Percentiles rank a stretch among this genome's conserved stretches.
phyloP scores from a whole-genome alignment of 2,113 vertebrate genomes.

The Thalassarche chlororhynchos region DNA sequence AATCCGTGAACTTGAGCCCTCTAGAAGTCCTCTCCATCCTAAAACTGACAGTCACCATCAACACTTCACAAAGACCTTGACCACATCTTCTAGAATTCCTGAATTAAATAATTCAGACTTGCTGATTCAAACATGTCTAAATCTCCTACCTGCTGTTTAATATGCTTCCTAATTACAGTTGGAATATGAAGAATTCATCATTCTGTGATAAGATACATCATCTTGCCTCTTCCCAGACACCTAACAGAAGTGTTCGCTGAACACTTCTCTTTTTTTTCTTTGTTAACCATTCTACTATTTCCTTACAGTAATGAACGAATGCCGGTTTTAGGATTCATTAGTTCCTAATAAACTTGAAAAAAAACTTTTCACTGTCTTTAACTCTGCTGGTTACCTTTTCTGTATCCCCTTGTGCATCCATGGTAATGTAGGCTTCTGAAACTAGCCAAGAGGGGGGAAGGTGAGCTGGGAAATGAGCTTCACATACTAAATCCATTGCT shows the following conservation, averaged over 20 bases:
- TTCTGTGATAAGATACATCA: background rate
- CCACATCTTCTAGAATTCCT: background rate
- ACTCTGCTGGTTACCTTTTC: background rate
- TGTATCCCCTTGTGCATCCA: background rate
- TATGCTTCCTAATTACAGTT: slow-evolving; percentile 25
- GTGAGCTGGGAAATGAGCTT: background rate
- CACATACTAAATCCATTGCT: background rate
- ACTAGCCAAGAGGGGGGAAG: background rate
- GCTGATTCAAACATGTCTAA: background rate
- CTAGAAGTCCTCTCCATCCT: background rate
- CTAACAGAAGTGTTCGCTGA: background rate
- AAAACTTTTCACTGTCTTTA: background rate
- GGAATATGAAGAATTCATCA: slow-evolving; percentile 40
- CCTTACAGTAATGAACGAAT: background rate
- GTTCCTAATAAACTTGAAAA: background rate
- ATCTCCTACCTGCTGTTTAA: slow-evolving; percentile 49
- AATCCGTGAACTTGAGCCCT: background rate
- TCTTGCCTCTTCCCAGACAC: background rate
- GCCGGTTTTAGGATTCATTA: background rate
- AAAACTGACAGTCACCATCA: background rate
- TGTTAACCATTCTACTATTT: background rate
- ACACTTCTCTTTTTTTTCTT: background rate
- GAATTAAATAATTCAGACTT: background rate
- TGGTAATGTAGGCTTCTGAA: background rate
- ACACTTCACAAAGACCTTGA: background rate